Percentiles rank a stretch among this genome's conserved stretches.
Conservation (phyloP, 2,797 vertebrate species). For the Holocentrus rufus region DNA sequence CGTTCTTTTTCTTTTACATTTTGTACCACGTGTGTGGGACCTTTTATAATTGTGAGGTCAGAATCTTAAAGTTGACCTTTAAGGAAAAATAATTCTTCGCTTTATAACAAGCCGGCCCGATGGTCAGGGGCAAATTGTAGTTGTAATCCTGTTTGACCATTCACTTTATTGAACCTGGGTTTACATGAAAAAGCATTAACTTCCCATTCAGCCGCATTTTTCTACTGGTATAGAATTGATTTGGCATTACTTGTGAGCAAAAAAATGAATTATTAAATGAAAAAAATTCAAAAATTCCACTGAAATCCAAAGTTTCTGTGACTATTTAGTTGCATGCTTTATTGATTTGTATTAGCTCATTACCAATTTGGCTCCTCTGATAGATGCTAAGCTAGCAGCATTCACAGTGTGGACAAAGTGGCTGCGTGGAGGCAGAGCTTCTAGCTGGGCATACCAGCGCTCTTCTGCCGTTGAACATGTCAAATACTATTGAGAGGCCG, state of each 20-base stretch:
- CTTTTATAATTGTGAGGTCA: slow-evolving; percentile 66
- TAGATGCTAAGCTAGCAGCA: slow-evolving; percentile 32
- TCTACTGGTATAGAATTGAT: not conserved
- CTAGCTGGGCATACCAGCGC: slow-evolving; percentile 21
- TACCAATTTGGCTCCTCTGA: slow-evolving; percentile 24
- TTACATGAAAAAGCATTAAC: not conserved
- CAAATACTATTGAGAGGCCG: slow-evolving; percentile 52
- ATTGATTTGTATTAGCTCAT: slow-evolving; percentile 24
- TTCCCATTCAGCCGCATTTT: not conserved
- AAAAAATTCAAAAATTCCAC: not conserved
- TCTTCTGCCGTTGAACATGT: slow-evolving; percentile 58
- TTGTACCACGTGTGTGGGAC: slow-evolving; percentile 56
- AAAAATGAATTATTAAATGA: not conserved
- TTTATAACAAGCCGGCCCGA: slow-evolving; percentile 43
- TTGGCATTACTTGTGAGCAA: not conserved
- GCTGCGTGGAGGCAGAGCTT: slow-evolving; percentile 14
- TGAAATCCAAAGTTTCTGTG: not conserved
- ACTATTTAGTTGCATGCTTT: slow-evolving; percentile 9
- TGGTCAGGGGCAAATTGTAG: slow-evolving; percentile 35
- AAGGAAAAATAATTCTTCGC: slow-evolving; percentile 28
- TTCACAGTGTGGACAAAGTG: slow-evolving; percentile 41
- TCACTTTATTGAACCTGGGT: slow-evolving; percentile 4
- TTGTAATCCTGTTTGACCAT: slow-evolving; percentile 21
- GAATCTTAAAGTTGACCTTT: slow-evolving; percentile 71
- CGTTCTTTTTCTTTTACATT: slow-evolving; percentile 68